Percentiles rank a stretch among this genome's conserved stretches.
Evolutionary conservation across 2,797 vertebrate species (phyloP).

Genomic region (Artibeus jamaicensis): DNA sequence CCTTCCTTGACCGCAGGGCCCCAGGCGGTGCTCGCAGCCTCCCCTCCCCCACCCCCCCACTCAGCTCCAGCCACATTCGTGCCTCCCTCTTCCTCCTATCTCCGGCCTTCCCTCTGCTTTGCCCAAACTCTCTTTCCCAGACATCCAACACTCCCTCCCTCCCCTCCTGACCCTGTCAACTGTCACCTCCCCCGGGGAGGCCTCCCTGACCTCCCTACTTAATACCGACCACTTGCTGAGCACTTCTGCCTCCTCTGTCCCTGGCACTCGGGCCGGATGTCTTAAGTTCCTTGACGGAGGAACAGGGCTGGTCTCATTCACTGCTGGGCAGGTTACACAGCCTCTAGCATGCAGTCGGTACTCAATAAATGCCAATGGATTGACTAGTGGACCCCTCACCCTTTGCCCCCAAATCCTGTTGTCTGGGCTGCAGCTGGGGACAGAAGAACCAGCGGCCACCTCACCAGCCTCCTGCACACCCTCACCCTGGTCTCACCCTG

Average conservation of each 20-base stretch:
- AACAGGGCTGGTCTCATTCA: not conserved
- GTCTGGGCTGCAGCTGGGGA: not conserved
- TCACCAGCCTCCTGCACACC: not conserved
- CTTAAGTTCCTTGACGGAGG: not conserved
- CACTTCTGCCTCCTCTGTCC: not conserved
- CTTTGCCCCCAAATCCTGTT: not conserved
- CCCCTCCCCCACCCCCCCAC: not conserved
- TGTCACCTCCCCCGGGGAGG: not conserved
- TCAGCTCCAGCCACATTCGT: not conserved
- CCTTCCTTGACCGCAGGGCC: accelerated
- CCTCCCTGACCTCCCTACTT: not conserved
- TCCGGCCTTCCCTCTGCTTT: not conserved
- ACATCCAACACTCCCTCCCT: not conserved
- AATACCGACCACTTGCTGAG: not conserved
- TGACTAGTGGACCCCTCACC: not conserved
- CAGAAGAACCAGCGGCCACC: not conserved
- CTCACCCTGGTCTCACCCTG: not conserved
- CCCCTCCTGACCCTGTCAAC: not conserved
- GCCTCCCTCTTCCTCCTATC: not conserved
- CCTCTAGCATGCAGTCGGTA: not conserved
- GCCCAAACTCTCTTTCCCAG: not conserved
- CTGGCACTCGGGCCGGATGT: not conserved
- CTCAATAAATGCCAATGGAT: not conserved
- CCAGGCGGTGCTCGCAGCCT: accelerated
- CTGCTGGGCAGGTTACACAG: not conserved